These are phyloP conservation scores for Athetis lepigone DNA, from an alignment of 2,888 invertebrate species.

Conservation along the genomic window DNA sequence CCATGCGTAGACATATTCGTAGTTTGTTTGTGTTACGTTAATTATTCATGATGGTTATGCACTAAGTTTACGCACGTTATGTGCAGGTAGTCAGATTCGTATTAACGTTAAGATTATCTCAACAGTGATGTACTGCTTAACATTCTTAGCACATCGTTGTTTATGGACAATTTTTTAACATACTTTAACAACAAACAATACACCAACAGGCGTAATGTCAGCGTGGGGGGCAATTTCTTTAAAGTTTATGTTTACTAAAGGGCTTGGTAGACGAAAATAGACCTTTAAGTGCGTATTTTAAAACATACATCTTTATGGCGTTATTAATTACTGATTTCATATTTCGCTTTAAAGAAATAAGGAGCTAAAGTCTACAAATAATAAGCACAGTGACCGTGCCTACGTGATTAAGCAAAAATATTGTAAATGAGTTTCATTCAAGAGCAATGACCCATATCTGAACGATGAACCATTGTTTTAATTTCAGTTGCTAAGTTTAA, in stretches of 20 bases:
- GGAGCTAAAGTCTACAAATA: slow-evolving; percentile 10
- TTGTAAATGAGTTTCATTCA: slow-evolving; percentile 25
- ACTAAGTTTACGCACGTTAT: no score
- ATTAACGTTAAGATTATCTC: neutral
- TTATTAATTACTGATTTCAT: no score
- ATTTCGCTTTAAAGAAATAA: neutral
- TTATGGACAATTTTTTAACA: neutral
- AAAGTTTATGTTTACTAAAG: no score
- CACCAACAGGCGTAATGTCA: neutral
- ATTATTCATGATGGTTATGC: no score
- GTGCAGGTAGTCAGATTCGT: slow-evolving; percentile 5
- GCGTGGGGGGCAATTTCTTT: neutral
- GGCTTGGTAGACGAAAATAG: no score
- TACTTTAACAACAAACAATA: slow-evolving; percentile 1
- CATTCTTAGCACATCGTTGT: neutral
- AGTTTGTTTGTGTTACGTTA: slow-evolving; percentile 3
- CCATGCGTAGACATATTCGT: slow-evolving; percentile 16
- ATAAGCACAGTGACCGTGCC: slow-evolving; percentile 11
- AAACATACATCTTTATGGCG: no score
- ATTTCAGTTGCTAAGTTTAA: neutral
- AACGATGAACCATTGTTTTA: slow-evolving; percentile 3
- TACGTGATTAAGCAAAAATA: slow-evolving; percentile 27
- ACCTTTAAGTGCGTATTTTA: no score
- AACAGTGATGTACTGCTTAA: neutral
- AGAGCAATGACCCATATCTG: slow-evolving; percentile 10